Percentiles rank a stretch among this genome's conserved stretches.
These are phyloP conservation scores for Lithophane leautieri DNA, from an alignment of 2,888 invertebrate genomes.

Conservation along the genomic window DNA sequence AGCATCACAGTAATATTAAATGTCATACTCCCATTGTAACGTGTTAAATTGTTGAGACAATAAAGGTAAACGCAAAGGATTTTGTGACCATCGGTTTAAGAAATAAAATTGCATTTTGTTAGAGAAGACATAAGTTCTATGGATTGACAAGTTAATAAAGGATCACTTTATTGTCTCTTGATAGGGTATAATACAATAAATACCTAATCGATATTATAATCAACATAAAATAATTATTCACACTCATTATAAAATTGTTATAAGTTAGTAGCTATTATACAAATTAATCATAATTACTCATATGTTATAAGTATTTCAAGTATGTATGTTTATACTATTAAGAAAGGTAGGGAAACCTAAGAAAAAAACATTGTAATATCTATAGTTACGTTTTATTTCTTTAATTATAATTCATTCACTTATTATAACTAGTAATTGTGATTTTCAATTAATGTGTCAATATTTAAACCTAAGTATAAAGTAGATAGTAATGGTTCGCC, in stretches of 20 bases:
- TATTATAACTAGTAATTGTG: slow-evolving; percentile 75
- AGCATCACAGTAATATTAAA: slow-evolving; percentile 61
- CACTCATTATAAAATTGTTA: slow-evolving; percentile 72
- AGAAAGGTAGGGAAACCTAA: slow-evolving; percentile 74
- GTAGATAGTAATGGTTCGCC: slow-evolving; percentile 83
- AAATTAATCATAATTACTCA: slow-evolving; percentile 80
- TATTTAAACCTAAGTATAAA: slow-evolving; percentile 81
- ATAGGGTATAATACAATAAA: slow-evolving; percentile 52
- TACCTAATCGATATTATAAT: slow-evolving; percentile 62
- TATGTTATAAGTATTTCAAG: slow-evolving; percentile 77
- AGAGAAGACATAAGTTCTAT: slow-evolving; percentile 4
- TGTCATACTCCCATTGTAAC: slow-evolving; percentile 59
- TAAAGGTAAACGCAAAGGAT: slow-evolving; percentile 65
- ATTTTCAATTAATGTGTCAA: slow-evolving; percentile 87
- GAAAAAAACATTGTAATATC: slow-evolving; percentile 70
- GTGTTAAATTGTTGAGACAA: slow-evolving; percentile 66
- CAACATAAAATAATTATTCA: slow-evolving; percentile 59
- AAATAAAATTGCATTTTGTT: slow-evolving; percentile 18
- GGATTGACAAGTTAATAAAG: slow-evolving; percentile 30
- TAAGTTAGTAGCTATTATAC: slow-evolving; percentile 79
- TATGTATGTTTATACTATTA: slow-evolving; percentile 82
- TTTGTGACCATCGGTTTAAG: slow-evolving; percentile 24
- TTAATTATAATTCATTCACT: slow-evolving; percentile 73
- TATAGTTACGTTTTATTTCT: slow-evolving; percentile 75
- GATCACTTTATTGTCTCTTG: slow-evolving; percentile 74